These are phyloP conservation scores for Chirona hameri DNA, from an alignment of 2,888 invertebrate species.

Conservation along the genomic window DNA sequence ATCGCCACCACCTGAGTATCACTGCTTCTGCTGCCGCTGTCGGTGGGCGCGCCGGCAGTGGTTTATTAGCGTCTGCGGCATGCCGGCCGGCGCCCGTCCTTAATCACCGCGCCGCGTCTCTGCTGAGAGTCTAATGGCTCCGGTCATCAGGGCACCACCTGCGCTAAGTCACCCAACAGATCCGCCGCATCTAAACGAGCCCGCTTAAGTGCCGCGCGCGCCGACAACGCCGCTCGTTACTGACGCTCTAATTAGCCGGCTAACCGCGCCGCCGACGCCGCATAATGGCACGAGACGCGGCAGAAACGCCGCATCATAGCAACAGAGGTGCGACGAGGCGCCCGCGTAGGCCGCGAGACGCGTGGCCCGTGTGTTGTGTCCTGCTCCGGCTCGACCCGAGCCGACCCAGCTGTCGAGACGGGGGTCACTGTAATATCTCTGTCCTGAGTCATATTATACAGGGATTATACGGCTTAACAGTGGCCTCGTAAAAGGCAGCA, in stretches of 20 bases:
- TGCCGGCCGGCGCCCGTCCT: background rate
- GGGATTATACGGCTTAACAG: too few relatives aligned
- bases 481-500: too few relatives aligned
- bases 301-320: background rate
- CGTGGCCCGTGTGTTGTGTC: too few relatives aligned
- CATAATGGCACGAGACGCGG: background rate
- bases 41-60: background rate
- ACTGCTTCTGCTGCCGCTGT: background rate
- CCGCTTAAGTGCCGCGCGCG: background rate
- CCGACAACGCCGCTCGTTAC: background rate
- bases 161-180: constrained; percentile 24
- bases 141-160: background rate
- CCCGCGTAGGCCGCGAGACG: too few relatives aligned
- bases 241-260: background rate
- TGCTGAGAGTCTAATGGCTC: background rate
- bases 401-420: too few relatives aligned
- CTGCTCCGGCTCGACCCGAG: too few relatives aligned
- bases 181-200: constrained; percentile 14
- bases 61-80: background rate
- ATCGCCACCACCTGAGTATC: background rate
- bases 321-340: too few relatives aligned
- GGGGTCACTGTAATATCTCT: too few relatives aligned
- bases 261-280: background rate
- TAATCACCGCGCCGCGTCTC: background rate
- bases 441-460: too few relatives aligned